These are phyloP conservation scores for Lymantria monacha DNA, from an alignment of 2,888 invertebrate species.

Conservation along the genomic window DNA sequence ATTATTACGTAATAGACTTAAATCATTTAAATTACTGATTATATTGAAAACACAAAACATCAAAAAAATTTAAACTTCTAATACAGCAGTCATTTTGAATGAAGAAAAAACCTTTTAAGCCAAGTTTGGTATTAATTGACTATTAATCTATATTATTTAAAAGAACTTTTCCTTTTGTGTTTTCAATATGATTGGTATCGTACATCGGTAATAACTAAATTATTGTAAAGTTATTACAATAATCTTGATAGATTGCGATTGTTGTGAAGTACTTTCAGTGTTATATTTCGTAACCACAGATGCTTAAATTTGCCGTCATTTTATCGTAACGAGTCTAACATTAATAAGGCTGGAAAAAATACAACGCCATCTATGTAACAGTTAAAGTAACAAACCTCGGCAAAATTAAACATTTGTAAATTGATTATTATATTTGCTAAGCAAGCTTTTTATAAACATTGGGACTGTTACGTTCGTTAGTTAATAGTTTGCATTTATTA, in stretches of 20 bases:
- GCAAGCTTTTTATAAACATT: slow-evolving; percentile 55
- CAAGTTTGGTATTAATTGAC: too few relatives aligned
- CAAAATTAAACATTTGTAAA: slow-evolving; percentile 23
- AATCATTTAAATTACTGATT: slow-evolving; percentile 17
- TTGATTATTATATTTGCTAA: slow-evolving; percentile 46
- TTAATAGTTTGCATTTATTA: slow-evolving; percentile 60
- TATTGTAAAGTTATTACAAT: slow-evolving; percentile 25
- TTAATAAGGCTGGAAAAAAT: too few relatives aligned
- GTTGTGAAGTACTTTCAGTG: slow-evolving; percentile 53
- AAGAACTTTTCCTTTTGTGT: too few relatives aligned
- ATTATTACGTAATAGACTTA: slow-evolving; percentile 23
- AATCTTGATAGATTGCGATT: slow-evolving; percentile 50
- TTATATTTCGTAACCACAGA: slow-evolving; percentile 39
- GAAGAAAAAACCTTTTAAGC: too few relatives aligned
- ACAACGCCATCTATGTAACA: neutral
- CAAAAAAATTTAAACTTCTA: too few relatives aligned
- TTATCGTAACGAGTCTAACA: neutral
- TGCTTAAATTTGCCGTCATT: slow-evolving; percentile 23
- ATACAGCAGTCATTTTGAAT: too few relatives aligned
- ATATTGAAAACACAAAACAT: slow-evolving; percentile 19
- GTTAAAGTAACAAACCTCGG: slow-evolving; percentile 4
- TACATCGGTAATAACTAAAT: neutral
- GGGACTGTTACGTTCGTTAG: slow-evolving; percentile 53
- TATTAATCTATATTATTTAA: too few relatives aligned
- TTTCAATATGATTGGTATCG: too few relatives aligned